Percentiles rank a stretch among this genome's conserved stretches.
phyloP scores from a whole-genome alignment of 1,140 invertebrate species.

The Metaphire vulgaris region DNA sequence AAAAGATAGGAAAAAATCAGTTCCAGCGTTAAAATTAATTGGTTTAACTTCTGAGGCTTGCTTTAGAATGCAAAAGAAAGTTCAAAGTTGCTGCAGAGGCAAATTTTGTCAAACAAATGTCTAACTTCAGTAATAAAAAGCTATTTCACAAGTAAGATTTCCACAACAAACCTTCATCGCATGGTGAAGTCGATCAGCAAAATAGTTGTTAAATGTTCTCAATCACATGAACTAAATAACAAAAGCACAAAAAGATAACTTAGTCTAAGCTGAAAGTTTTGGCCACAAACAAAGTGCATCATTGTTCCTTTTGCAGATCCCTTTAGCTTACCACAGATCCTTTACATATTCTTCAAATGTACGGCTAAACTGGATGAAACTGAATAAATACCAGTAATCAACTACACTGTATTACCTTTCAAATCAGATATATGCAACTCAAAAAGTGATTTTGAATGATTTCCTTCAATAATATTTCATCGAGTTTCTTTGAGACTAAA shows the following conservation, averaged over 20 bases:
- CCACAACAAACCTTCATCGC: background rate
- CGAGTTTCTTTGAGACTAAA: background rate
- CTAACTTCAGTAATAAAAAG: too few species aligned
- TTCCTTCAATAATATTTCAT: background rate
- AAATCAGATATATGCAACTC: background rate
- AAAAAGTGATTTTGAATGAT: background rate
- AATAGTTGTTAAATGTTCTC: conserved; percentile 3
- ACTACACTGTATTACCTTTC: background rate
- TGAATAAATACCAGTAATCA: background rate
- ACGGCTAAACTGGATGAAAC: background rate
- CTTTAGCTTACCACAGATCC: background rate
- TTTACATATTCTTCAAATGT: background rate
- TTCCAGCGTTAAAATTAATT: too few species aligned
- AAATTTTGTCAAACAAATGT: too few species aligned
- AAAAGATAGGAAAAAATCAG: too few species aligned
- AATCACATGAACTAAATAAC: background rate
- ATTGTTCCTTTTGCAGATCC: background rate
- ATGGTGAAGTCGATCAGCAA: background rate
- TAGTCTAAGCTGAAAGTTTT: background rate
- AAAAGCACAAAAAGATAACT: background rate
- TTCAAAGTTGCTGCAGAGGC: too few species aligned
- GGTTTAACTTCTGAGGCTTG: too few species aligned
- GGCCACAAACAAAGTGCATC: background rate
- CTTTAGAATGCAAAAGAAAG: too few species aligned
- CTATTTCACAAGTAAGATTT: too few species aligned